Evolutionary conservation across 2,113 vertebrate genomes (phyloP), one percentile per base, ranked within the genome.

Genomic region (Caloenas nicobarica): DNA sequence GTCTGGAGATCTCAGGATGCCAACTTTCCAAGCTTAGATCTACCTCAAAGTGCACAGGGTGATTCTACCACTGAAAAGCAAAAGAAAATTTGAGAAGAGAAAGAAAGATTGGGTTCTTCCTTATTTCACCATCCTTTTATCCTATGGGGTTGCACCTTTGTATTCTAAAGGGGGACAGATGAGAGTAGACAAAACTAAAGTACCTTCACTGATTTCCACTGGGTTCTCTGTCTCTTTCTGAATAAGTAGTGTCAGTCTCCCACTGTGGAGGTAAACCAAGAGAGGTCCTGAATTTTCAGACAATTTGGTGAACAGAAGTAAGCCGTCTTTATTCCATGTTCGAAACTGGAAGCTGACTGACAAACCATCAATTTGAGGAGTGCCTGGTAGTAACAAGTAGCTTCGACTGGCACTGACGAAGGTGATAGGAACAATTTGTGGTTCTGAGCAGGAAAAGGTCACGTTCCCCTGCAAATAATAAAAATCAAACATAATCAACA

Each of bases 281-380:
- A 99, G 98, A 44, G 97, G 97, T 58, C 98, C 98, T 0, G 98
- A 98, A 91, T 97, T 98, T 73, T 97, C 98, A 89, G 97, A 98
- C 70, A 99, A 97, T 56, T 97, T 96, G 1, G 98, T 97, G 57
- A 98, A 98, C 68, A 99, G 96, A 68, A 99, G 98, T 40, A 99
- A 98, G 36, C 99, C 99, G 4, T 99, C 98, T 21, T 96, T 95
- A 97, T 99, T 99, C 99, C 99, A 99, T 0, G 99, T 99, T 91
- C 99, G 98, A 96, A 99, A 99, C 98, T 99, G 99, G 96, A 99
- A 98, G 83, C 98, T 98, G 56, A 99, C 97, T 5, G 99, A 98
- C 76, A 99, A 98, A 13, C 98, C 97, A 5, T 98, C 98, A 16
- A 98, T 98, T 28, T 97, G 97, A 51, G 98, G 97, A 29, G 98